These are phyloP conservation scores for Pseudopleuronectes americanus DNA, from an alignment of 2,797 vertebrate species.

Conservation along the genomic window DNA sequence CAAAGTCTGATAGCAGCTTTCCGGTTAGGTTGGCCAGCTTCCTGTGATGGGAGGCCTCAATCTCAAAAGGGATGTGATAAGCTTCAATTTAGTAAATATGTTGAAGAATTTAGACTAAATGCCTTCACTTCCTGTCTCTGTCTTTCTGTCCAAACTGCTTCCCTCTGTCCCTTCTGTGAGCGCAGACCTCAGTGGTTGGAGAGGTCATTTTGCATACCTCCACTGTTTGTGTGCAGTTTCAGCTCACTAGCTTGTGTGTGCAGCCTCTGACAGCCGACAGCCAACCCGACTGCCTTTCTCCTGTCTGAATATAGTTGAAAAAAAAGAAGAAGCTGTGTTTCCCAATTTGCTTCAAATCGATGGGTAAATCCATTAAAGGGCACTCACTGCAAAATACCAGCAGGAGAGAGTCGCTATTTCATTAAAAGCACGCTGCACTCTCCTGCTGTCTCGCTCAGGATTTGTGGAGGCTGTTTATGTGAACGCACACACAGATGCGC, in stretches of 20 bases:
- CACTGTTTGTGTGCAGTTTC: constrained; percentile 53
- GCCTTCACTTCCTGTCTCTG: constrained; percentile 47
- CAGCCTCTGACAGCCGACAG: constrained; percentile 39
- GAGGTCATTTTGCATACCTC: constrained; percentile 32
- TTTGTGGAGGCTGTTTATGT: constrained; percentile 6
- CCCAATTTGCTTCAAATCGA: constrained; percentile 45
- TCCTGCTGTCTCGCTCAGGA: constrained; percentile 4
- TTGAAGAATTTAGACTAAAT: constrained; percentile 46
- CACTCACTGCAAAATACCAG: constrained; percentile 36
- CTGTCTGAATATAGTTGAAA: constrained; percentile 18
- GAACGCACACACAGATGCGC: constrained; percentile 5
- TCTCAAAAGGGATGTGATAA: constrained; percentile 42
- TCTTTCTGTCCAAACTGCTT: constrained; percentile 12
- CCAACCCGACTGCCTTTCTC: constrained; percentile 25
- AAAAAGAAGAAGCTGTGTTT: constrained; percentile 18
- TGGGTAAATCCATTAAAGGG: constrained; percentile 37
- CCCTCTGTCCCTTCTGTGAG: constrained; percentile 27
- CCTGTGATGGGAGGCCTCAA: constrained; percentile 41
- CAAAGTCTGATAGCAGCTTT: constrained; percentile 41
- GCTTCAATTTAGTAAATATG: constrained; percentile 52
- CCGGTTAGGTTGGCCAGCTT: constrained; percentile 53
- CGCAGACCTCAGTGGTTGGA: constrained; percentile 6
- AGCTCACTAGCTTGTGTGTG: constrained; percentile 48
- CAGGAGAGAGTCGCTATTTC: constrained; percentile 17
- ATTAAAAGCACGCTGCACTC: constrained; percentile 9